phyloP scores from a whole-genome alignment of 2,888 invertebrate species.

The Agelastica alni region DNA sequence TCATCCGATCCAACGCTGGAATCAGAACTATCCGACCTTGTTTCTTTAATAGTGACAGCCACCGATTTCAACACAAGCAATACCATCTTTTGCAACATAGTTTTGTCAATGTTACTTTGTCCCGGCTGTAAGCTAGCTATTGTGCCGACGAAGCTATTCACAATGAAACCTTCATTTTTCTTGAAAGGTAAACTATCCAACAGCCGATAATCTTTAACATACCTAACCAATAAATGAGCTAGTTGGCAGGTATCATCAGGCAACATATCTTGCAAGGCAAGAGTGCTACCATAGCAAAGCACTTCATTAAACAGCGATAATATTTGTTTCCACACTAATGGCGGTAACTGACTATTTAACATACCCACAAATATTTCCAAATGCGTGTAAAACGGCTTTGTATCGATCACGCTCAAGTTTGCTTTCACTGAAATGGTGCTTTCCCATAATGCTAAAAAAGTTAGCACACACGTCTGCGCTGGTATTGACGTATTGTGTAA shows the following conservation, averaged over 20 bases:
- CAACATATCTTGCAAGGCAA: constrained; percentile 84
- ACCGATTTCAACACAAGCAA: constrained; percentile 86
- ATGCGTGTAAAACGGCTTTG: constrained; percentile 85
- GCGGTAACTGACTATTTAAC: constrained; percentile 70
- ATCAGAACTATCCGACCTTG: constrained; percentile 80
- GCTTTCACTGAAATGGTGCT: constrained; percentile 89
- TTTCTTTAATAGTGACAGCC: constrained; percentile 88
- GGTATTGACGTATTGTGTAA: constrained; percentile 64
- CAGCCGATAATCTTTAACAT: constrained; percentile 82
- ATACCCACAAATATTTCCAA: constrained; percentile 78
- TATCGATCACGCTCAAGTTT: constrained; percentile 86
- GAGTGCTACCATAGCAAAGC: constrained; percentile 86
- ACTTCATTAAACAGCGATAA: constrained; percentile 87
- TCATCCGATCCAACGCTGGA: constrained; percentile 84
- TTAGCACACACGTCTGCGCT: constrained; percentile 74
- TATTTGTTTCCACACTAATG: constrained; percentile 83
- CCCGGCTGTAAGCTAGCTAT: constrained; percentile 48
- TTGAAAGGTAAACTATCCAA: constrained; percentile 61
- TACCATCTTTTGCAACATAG: constrained; percentile 83
- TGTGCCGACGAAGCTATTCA: constrained; percentile 55
- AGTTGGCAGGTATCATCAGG: constrained; percentile 87
- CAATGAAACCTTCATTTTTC: constrained; percentile 52
- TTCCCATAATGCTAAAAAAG: constrained; percentile 86
- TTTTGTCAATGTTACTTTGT: constrained; percentile 66
- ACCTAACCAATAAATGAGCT: constrained; percentile 83